Evolutionary conservation across 2,797 vertebrate species (phyloP), one percentile per base, ranked within the genome.

Genomic region (Platalea minor): DNA sequence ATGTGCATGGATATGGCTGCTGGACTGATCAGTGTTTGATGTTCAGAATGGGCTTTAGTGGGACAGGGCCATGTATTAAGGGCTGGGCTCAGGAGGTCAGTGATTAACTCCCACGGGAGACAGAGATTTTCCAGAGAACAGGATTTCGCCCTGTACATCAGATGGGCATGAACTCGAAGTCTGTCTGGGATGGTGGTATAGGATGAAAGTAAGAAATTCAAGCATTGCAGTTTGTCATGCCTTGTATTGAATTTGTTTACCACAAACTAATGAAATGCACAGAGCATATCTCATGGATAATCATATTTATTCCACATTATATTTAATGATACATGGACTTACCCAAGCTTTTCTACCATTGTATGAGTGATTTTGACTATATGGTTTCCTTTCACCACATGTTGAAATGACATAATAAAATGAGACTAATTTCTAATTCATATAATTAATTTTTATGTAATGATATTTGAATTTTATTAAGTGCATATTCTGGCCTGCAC

Each of bases 391-490:
- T 92, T 82, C 18, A 57, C 26, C 18, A 17, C 12, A 13, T 67
- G 59, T 79, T 81, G 85, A 95, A 95, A 92, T 8, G 9, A 31
- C n/a, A 37, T 80, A 78, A 93, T 84, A 92, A 96, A 88, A 95
- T 89, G 59, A 76, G 31, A 29, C 35, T 77, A 59, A 89, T 88
- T 94, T 88, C 54, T 88, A 67, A 92, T 70, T 35, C 11, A 60
- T 90, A 57, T 81, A 78, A 88, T 88, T 84, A 89, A 65, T 65
- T 89, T 91, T 21, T 72, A 75, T 73, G 59, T 60, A 76, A 92
- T 79, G 74, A 91, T 91, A 88, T 94, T 86, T 88, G 69, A 73
- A 92, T 95, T 91, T 88, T 96, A 78, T 91, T 88, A 88, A 92
- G 73, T 70, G 37, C 11, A 50, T 86, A 53, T 92, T 94, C 82